Evolutionary conservation across 2,797 vertebrate species (phyloP), one percentile per base, ranked within the genome.

Genomic region (Pipistrellus pygmaeus): DNA sequence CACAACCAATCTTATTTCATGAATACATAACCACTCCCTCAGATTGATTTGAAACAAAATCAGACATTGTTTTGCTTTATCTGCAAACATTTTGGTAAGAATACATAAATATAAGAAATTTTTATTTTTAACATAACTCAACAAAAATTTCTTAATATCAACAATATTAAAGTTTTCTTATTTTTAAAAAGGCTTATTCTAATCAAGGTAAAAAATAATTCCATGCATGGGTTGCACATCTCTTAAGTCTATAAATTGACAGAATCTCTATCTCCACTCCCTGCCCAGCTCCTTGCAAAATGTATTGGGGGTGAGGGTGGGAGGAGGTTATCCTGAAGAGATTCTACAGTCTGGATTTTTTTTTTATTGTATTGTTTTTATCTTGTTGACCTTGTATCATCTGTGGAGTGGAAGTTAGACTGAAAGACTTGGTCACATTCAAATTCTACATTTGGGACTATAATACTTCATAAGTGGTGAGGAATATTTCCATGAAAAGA

Each of bases 81-180:
- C 30, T 68, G 32, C 41, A 57, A 85, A 75, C 71, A 80, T 48
- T 92, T 84, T 84, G 51, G 32, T 55, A 35, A 48, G 41, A 69
- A 91, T 3, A 68, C 55, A 30, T 64, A 72, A 72, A 41, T 64
- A 85, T 48, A 76, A 80, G 12, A 5, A 53, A 23, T 77, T 21
- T 66, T 75, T 75, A 41, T 69, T 82, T 90, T 62, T n/a, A 83
- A 71, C 5, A 32, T 69, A 64, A 91, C 2, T 66, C 62, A 95
- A 93, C 27, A 82, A 76, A 90, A 90, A 21, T 55, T 41, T 17
- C 46, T 83, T 77, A 73, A 51, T 55, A 66, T 78, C n/a, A 84
- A 84, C 8, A 76, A 23, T 17, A 78, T 66, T 82, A 46, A 83
- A 76, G 44, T 32, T 53, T 82, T 81, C 53, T 46, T 62, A 62